Percentiles rank a stretch among this genome's conserved stretches.
Evolutionary conservation across 2,797 vertebrate species (phyloP).

Genomic region (Cirrhinus molitorella): DNA sequence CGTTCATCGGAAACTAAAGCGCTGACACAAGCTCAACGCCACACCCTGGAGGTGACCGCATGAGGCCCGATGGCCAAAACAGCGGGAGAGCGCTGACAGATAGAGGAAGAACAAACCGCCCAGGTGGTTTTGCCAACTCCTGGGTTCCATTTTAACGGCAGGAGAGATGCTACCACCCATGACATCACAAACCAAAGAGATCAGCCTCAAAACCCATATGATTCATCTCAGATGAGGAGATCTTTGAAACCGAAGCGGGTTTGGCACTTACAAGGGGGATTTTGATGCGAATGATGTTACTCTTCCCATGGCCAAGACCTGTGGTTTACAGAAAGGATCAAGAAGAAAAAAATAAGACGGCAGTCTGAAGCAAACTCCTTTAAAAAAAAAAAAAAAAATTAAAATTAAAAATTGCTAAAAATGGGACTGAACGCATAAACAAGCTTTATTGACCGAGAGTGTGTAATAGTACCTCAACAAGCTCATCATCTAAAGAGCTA

Average conservation of each 20-base stretch:
- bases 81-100: conserved; percentile 50
- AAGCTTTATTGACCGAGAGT: neutral
- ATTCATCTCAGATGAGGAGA: conserved; percentile 38
- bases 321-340: neutral
- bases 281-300: conserved; percentile 50
- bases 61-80: conserved; percentile 25
- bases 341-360: conserved; percentile 26
- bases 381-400: too few species aligned
- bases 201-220: conserved; percentile 32
- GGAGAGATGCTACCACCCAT: conserved; percentile 24
- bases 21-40: conserved; percentile 64
- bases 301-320: conserved; percentile 23
- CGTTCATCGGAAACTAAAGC: conserved; percentile 72
- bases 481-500: neutral
- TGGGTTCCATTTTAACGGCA: neutral
- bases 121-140: conserved; percentile 28
- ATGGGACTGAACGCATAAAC: neutral
- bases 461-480: neutral
- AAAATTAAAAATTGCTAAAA: neutral
- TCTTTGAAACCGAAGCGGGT: conserved; percentile 31
- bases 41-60: conserved; percentile 64
- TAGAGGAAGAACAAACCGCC: conserved; percentile 24
- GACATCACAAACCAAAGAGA: conserved; percentile 33
- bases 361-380: neutral
- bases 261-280: conserved; percentile 36